Evolutionary conservation across 2,797 vertebrate species (phyloP), one percentile per base, ranked within the genome.

Genomic region (Cirrhinus mrigala): DNA sequence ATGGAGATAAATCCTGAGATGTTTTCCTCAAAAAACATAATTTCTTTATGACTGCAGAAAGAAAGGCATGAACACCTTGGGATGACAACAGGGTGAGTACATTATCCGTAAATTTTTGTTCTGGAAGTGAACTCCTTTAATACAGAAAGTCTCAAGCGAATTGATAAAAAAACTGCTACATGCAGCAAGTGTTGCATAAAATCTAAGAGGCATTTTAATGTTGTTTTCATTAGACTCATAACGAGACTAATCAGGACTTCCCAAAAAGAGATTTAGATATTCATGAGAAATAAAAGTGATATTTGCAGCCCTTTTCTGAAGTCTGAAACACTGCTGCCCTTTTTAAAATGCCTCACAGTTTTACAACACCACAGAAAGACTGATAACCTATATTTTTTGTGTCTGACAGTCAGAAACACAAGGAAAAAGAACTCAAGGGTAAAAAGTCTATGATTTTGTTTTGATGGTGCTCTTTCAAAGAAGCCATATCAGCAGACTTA

Each of bases 401-500:
- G n/a, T 66, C 16, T 46, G 40, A 44, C 50, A 58, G 64, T 27
- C 74, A 84, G n/a, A 78, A 84, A 69, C 71, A 78, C 6, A 54
- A 77, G 62, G 33, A 84, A 75, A 77, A 64, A 27, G 60, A 75
- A 27, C 16, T 52, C 20, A 4, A 52, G 66, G 52, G 22, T 85
- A 50, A n/a, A 27, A 85, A 70, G 56, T 50, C 68, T 79, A 73
- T 54, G 40, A 76, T 80, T 85, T 80, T 48, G 75, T n/a, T 40
- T 73, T 79, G 79, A 86, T 70, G 81, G 22, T 70, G 40, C 54
- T 81, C 84, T 29, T 83, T 40, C 69, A 29, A 77, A 86, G 22
- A 73, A 85, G 84, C 87, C 84, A 66, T 82, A 82, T 85, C 16
- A 68, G 50, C 68, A 78, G 48, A 18, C 82, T 85, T 86, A 78